These are phyloP conservation scores for Diogma glabrata DNA, from an alignment of 2,888 invertebrate genomes.

Conservation along the genomic window DNA sequence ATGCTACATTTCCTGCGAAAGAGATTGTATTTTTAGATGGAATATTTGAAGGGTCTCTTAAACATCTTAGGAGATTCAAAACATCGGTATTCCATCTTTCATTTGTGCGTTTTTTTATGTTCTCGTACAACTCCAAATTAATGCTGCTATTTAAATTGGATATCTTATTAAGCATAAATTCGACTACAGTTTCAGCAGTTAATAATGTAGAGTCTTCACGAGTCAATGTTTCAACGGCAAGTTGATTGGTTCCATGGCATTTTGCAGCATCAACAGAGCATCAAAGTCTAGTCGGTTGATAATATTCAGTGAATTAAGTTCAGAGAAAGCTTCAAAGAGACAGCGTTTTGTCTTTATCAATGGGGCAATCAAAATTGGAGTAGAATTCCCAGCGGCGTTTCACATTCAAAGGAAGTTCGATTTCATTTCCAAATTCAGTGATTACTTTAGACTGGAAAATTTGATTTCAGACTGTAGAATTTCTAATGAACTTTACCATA, in stretches of 20 bases:
- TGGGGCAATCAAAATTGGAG: not conserved
- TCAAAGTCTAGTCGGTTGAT: not conserved
- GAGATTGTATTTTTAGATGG: slow-evolving; percentile 2
- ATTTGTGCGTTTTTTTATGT: not conserved
- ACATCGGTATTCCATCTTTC: not conserved
- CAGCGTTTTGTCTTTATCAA: slow-evolving; percentile 1
- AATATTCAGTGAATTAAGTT: not conserved
- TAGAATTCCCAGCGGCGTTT: not conserved
- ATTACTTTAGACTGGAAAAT: slow-evolving; percentile 1
- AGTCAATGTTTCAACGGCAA: not conserved
- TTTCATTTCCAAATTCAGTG: not conserved
- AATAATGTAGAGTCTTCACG: not conserved
- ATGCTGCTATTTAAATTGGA: no score
- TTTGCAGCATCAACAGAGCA: not conserved
- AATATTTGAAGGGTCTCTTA: not conserved
- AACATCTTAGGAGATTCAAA: not conserved
- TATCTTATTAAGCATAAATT: not conserved
- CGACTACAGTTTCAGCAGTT: not conserved
- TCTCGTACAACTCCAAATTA: not conserved
- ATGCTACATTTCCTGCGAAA: slow-evolving; percentile 4
- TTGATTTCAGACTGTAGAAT: slow-evolving; percentile 1
- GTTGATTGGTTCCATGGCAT: not conserved
- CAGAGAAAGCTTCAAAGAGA: no score
- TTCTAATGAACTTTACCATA: not conserved
- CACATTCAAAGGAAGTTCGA: slow-evolving; percentile 1